Evolutionary conservation across 2,113 vertebrate genomes (phyloP), one percentile per base, ranked within the genome.

Genomic region (Tachysurus fulvidraco): DNA sequence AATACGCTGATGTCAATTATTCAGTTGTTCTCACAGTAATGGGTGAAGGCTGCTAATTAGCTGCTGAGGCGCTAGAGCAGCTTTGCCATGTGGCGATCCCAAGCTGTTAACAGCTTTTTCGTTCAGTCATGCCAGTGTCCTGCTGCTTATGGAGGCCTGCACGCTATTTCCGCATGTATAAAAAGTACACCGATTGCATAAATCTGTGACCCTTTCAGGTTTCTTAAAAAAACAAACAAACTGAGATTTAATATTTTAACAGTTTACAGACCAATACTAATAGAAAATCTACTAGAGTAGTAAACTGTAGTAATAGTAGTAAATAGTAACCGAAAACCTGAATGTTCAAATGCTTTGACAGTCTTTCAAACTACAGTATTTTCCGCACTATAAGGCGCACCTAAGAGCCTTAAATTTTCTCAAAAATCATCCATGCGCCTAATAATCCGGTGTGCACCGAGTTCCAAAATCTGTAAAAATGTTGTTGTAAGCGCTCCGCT

Each of bases 71-170:
- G 46, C 80, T 71, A 65, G 3, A 71, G 74, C 87, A 62, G 81
- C 71, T 77, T 69, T 64, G 80, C 80, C 80, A 82, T 84, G 86
- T 87, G 81, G 83, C 41, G 88, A 89, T 92, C 90, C 78, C 87
- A 83, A 85, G 85, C 88, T 84, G 92, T 65, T 90, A 90, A 92
- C 79, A 89, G 89, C 88, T 55, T 83, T 87, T 83, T 89, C 71
- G 30, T 71, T 54, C 84, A 80, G 74, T 87, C 60, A 89, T 65
- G 79, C 36, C 84, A 82, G 83, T 54, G 65, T 81, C 83, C 77
- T 76, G 87, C 83, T 76, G 83, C 46, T 85, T 82, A 74, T 65
- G 65, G 77, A 54, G 46, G 44, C 44, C 77, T 81, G 57, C 28
- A 25, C 10, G 4, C 23, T 65, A 59, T 78, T 78, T 74, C 83